Evolutionary conservation across 2,888 invertebrate species (phyloP).

Genomic region (Acanthococcus lagerstroemiae): DNA sequence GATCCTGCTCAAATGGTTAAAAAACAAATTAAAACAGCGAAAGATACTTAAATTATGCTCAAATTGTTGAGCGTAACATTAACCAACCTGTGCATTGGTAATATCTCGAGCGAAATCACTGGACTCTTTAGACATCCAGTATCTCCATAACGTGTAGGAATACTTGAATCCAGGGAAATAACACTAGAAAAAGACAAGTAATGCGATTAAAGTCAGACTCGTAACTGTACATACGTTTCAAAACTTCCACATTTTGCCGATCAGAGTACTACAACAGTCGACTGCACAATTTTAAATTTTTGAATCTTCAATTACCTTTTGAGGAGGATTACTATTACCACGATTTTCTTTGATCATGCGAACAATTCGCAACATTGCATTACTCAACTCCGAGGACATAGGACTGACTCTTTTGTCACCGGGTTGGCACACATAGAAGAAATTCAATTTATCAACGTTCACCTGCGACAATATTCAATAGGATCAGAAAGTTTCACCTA

Average conservation of each 20-base stretch:
- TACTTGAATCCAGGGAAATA: constrained; percentile 46
- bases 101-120: constrained; percentile 52
- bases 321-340: constrained; percentile 17
- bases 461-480: constrained; percentile 41
- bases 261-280: not conserved
- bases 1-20: not conserved
- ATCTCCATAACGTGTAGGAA: constrained; percentile 59
- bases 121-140: constrained; percentile 61
- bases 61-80: not conserved
- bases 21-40: not conserved
- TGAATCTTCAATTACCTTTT: constrained; percentile 7
- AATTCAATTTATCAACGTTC: constrained; percentile 55
- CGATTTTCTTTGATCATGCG: constrained; percentile 41
- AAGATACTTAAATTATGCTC: not conserved
- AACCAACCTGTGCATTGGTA: constrained; percentile 50
- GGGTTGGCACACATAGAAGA: constrained; percentile 67
- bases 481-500: not conserved
- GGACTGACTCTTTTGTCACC: constrained; percentile 63
- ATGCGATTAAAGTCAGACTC: too few species aligned
- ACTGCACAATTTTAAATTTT: too few species aligned
- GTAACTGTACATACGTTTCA: too few species aligned
- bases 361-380: constrained; percentile 49
- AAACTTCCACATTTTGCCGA: too few species aligned
- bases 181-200: constrained; percentile 38
- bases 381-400: constrained; percentile 55